Conservation (phyloP, 2,888 invertebrate genomes). For the Iselma pallidipennis region DNA sequence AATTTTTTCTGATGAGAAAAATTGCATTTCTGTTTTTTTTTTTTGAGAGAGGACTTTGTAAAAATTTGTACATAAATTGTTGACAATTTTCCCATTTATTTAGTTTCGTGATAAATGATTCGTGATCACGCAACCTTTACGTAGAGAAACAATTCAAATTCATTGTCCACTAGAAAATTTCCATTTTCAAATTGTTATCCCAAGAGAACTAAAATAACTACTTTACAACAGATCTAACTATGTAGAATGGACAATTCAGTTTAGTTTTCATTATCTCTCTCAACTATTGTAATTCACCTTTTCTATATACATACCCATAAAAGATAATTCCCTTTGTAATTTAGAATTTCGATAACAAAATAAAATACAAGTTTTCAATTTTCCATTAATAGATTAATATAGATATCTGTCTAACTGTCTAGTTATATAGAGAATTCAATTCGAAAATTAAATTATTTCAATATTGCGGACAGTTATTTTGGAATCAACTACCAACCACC, state of each 20-base stretch:
- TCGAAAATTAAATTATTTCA: neutral
- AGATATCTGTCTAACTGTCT: no score
- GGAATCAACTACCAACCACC: slow-evolving; percentile 39
- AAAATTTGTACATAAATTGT: no score
- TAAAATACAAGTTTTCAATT: neutral
- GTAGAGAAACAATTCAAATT: neutral
- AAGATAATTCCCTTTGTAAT: no score
- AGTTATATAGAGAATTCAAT: neutral
- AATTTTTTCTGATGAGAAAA: neutral
- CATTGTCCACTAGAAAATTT: slow-evolving; percentile 23
- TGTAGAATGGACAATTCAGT: slow-evolving; percentile 49
- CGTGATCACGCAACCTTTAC: neutral
- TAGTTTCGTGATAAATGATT: neutral
- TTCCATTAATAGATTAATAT: neutral
- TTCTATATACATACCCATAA: no score
- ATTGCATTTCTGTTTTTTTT: neutral
- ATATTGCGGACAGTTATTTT: slow-evolving; percentile 36
- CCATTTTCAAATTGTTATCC: slow-evolving; percentile 32
- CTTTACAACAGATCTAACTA: slow-evolving; percentile 51
- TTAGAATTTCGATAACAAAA: neutral
- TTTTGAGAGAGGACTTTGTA: no score
- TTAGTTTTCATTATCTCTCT: slow-evolving; percentile 50
- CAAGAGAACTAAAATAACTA: slow-evolving; percentile 43
- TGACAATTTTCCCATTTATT: no score
- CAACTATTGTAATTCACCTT: neutral